Evolutionary conservation across 2,797 vertebrate species (phyloP).

Genomic region (Gastrophryne carolinensis): DNA sequence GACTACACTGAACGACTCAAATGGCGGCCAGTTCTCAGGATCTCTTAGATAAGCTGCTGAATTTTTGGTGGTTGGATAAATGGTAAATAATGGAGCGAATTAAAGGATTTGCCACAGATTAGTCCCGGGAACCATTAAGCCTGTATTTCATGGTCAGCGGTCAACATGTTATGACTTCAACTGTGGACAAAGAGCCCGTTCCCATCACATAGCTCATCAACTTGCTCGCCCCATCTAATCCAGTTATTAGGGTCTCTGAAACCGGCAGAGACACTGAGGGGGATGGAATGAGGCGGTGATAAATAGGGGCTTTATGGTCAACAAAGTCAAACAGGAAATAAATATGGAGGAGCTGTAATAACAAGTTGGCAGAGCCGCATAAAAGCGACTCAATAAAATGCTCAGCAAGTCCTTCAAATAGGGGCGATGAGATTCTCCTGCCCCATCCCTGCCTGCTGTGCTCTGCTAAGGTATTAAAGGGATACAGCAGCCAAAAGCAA

Average conservation of each 20-base stretch:
- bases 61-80: not conserved
- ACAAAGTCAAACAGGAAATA: not conserved
- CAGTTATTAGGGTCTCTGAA: not conserved
- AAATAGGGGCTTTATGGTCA: not conserved
- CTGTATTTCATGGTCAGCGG: not conserved
- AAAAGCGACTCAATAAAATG: too few species aligned
- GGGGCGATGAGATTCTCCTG: too few species aligned
- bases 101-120: slow-evolving; percentile 21
- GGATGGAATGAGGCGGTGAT: not conserved
- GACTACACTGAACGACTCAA: too few species aligned
- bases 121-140: slow-evolving; percentile 5
- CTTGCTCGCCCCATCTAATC: not conserved
- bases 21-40: not conserved
- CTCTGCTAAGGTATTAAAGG: too few species aligned
- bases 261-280: not conserved
- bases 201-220: not conserved
- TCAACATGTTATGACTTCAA: not conserved
- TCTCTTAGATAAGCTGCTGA: not conserved
- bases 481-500: too few species aligned
- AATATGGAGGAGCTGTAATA: not conserved
- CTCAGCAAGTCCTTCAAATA: too few species aligned
- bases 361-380: too few species aligned
- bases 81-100: slow-evolving; percentile 5
- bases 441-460: too few species aligned
- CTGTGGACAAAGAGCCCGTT: not conserved